Conservation (phyloP, 1,140 invertebrate genomes). For the Helicorthomorpha holstii region DNA sequence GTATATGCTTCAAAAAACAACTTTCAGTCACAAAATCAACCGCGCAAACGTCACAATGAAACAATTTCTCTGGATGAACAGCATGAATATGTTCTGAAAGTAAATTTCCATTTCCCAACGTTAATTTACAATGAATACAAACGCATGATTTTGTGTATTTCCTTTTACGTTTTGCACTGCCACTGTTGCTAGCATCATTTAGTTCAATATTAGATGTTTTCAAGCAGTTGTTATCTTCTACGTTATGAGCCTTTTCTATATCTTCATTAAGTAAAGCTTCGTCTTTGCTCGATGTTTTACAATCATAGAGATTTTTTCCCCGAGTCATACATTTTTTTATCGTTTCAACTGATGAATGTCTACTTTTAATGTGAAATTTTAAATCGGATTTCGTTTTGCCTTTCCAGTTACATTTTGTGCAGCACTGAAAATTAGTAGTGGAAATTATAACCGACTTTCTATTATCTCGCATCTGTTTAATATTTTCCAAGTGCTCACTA, state of each 20-base stretch:
- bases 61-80: slow-evolving; percentile 38
- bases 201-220: not conserved
- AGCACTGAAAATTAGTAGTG: not conserved
- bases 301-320: not conserved
- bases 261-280: not conserved
- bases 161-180: not conserved
- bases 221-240: not conserved
- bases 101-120: slow-evolving; percentile 14
- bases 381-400: no score
- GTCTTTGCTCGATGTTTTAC: not conserved
- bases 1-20: slow-evolving; percentile 38
- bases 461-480: no score
- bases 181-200: no score
- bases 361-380: no score
- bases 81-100: slow-evolving; percentile 41
- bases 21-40: slow-evolving; percentile 39
- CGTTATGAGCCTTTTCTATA: not conserved
- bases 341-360: no score
- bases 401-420: no score
- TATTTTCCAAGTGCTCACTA: not conserved
- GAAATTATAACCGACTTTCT: no score
- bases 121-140: slow-evolving; percentile 13
- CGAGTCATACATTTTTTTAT: no score
- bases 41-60: slow-evolving; percentile 47
- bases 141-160: not conserved